These are phyloP conservation scores for Malacosoma neustria DNA, from an alignment of 2,888 invertebrate species.

Conservation along the genomic window DNA sequence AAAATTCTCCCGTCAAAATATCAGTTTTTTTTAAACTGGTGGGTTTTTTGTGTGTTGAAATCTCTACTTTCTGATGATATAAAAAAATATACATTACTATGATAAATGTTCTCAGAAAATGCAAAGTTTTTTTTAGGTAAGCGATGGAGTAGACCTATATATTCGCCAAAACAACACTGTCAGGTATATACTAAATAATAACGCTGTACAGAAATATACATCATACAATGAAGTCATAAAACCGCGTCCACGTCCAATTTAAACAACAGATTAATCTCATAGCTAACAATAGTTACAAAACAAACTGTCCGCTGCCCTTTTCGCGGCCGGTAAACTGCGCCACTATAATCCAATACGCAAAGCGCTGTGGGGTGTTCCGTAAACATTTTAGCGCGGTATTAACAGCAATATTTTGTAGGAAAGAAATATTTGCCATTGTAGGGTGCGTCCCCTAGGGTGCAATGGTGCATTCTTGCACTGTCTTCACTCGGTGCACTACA, in stretches of 20 bases:
- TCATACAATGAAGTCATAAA: no score
- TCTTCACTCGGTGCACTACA: slow-evolving; percentile 27
- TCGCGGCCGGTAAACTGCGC: slow-evolving; percentile 45
- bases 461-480: slow-evolving; percentile 51
- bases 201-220: no score
- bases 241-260: background rate
- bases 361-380: slow-evolving; percentile 44
- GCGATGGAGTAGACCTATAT: no score
- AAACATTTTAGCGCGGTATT: slow-evolving; percentile 60
- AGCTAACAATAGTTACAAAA: slow-evolving; percentile 14
- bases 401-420: slow-evolving; percentile 63
- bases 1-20: no score
- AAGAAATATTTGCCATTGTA: slow-evolving; percentile 67
- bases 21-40: no score
- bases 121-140: no score
- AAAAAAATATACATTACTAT: no score
- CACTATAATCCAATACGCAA: slow-evolving; percentile 56
- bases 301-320: slow-evolving; percentile 36
- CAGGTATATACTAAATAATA: no score
- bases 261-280: slow-evolving; percentile 8
- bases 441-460: slow-evolving; percentile 31
- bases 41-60: no score
- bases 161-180: no score
- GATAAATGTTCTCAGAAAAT: no score
- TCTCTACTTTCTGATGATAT: no score